Evolutionary conservation across 2,888 invertebrate species (phyloP), one percentile per base, ranked within the genome.

Genomic region (Andrena marginata): DNA sequence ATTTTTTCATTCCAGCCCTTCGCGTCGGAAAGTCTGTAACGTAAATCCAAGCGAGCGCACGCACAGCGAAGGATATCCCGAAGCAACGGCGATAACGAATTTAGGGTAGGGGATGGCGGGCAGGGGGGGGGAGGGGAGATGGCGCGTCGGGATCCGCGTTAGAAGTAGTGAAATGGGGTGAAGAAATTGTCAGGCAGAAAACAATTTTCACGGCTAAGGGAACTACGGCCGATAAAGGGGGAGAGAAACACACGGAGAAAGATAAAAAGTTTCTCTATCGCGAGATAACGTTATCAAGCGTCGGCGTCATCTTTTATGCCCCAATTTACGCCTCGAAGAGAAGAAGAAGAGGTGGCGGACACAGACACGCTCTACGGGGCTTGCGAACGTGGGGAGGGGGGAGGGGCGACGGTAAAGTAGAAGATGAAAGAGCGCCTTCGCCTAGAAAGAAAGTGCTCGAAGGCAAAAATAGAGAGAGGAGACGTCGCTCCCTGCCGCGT

Each of bases 181-280:
- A 35, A 31, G 71, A 68, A 68, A 51, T 63, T 65, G 72, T 76
- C 76, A 33, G 56, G 73, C 75, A 29, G 77, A 78, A 88, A 87
- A 86, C 77, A 88, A 87, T 88, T 83, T 87, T 67, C 77, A 33
- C 80, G 33, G 59, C 23, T 68, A 20, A 16, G 60, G 69, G 49
- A 77, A 35, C 60, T 60, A 31, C 62, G 70, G 56, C 59, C 63
- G 86, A 79, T 73, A 72, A 87, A 59, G 63, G 77, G 71, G 79
- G 62, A 56, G 60, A 70, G 80, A 80, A 85, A 87, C 67, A 87
- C 76, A 73, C 60, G 65, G 49, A 62, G 64, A 42, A 60, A 64
- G 84, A 80, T 82, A 85, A 89, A 84, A 90, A 88, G 85, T 86
- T 89, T 90, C 88, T 87, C 89, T 85, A 88, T 90, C 89, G 88